Conservation (phyloP, 2,797 vertebrate genomes). For the Phoxinus dragarum region DNA sequence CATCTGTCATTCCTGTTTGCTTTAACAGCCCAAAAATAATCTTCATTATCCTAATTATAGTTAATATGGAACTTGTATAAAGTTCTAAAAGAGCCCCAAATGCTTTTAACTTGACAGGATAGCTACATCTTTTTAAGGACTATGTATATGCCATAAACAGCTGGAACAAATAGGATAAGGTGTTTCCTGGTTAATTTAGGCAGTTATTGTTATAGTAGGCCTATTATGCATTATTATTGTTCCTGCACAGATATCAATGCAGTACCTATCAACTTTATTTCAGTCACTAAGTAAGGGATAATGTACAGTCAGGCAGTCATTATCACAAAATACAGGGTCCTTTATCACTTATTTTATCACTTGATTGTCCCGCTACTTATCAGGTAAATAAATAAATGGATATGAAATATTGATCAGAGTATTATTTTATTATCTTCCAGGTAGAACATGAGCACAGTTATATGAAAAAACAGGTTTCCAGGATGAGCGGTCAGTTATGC, state of each 20-base stretch:
- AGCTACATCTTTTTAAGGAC: not conserved
- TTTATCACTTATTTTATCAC: not conserved
- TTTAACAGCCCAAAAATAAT: not conserved
- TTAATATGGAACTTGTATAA: not conserved
- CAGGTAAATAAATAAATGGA: not conserved
- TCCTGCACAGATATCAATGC: not conserved
- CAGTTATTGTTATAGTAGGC: not conserved
- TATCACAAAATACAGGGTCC: not conserved
- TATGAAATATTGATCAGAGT: not conserved
- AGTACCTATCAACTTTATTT: not conserved
- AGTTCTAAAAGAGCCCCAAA: not conserved
- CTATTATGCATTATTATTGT: slow-evolving; percentile 12
- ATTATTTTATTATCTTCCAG: not conserved
- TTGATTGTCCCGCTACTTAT: not conserved
- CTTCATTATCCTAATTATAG: not conserved
- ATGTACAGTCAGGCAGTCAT: not conserved
- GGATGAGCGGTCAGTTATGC: not conserved
- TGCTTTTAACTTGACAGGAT: not conserved
- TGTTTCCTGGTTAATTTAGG: not conserved
- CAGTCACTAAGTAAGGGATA: not conserved
- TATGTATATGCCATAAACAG: not conserved
- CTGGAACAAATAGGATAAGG: not conserved
- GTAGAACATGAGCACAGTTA: not conserved
- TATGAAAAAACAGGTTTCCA: not conserved
- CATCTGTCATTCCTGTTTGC: slow-evolving; percentile 8